Evolutionary conservation across 2,113 vertebrate genomes (phyloP).

Genomic region (Gallinago jamesoni): DNA sequence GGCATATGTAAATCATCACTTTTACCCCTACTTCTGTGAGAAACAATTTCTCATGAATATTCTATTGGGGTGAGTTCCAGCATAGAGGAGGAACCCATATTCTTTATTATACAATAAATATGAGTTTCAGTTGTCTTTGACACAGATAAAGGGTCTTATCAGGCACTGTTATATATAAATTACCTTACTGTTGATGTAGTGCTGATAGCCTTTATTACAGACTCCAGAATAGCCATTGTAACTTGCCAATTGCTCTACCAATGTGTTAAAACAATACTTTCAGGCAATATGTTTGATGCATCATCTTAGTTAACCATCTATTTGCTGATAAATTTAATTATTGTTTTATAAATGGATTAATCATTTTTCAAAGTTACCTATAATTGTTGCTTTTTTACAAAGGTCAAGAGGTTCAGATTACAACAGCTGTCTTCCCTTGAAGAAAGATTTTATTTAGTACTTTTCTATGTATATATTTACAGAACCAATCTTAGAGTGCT

Average conservation of each 20-base stretch:
- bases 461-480: background rate
- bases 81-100: background rate
- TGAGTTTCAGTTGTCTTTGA: background rate
- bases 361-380: background rate
- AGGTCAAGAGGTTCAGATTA: background rate
- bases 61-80: background rate
- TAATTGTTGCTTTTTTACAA: background rate
- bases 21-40: background rate
- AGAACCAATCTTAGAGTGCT: background rate
- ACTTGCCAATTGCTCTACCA: background rate
- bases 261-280: background rate
- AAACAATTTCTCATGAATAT: too few species aligned
- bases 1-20: background rate
- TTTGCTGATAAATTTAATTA: background rate
- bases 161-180: background rate
- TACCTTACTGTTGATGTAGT: background rate
- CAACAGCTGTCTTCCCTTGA: background rate
- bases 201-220: background rate
- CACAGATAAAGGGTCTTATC: background rate
- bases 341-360: background rate
- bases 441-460: background rate
- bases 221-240: background rate
- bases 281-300: background rate
- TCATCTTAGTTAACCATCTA: background rate
- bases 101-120: background rate